These are phyloP conservation scores for Onchidella celtica DNA, from an alignment of 2,888 invertebrate genomes.

Conservation along the genomic window DNA sequence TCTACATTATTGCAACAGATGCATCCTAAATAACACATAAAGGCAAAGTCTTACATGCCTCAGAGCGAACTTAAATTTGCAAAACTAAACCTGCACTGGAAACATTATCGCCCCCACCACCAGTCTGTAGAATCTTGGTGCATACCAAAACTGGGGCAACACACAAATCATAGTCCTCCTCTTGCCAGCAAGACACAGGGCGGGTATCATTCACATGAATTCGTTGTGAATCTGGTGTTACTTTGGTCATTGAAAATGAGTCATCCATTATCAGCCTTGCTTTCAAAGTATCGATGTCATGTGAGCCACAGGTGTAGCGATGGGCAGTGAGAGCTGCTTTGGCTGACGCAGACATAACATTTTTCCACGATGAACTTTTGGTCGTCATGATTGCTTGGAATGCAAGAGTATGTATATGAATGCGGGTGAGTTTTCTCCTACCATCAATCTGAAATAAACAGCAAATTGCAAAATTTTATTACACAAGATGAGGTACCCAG, in stretches of 20 bases:
- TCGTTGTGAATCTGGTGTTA: slow-evolving; percentile 78
- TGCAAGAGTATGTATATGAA: slow-evolving; percentile 93
- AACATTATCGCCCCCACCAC: slow-evolving; percentile 93
- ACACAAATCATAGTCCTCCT: slow-evolving; percentile 86
- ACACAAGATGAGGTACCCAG: too few species aligned
- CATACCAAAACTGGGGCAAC: slow-evolving; percentile 92
- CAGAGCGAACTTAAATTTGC: slow-evolving; percentile 76
- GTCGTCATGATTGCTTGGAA: slow-evolving; percentile 90
- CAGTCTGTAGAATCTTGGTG: slow-evolving; percentile 89
- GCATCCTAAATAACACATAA: too few species aligned
- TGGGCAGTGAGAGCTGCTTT: slow-evolving; percentile 91
- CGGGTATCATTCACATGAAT: slow-evolving; percentile 86
- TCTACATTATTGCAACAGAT: too few species aligned
- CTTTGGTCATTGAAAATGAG: slow-evolving; percentile 87
- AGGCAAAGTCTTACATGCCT: too few species aligned
- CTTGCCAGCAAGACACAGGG: slow-evolving; percentile 92
- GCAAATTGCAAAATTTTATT: neutral
- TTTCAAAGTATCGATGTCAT: slow-evolving; percentile 82
- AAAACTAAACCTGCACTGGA: slow-evolving; percentile 90
- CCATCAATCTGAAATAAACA: slow-evolving; percentile 68
- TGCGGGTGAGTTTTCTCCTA: slow-evolving; percentile 85
- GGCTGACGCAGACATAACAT: slow-evolving; percentile 89
- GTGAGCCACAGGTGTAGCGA: slow-evolving; percentile 89
- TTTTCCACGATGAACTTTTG: slow-evolving; percentile 86
- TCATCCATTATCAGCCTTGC: slow-evolving; percentile 88